Conservation (phyloP, 1,140 invertebrate species). For the Cherax quadricarinatus region DNA sequence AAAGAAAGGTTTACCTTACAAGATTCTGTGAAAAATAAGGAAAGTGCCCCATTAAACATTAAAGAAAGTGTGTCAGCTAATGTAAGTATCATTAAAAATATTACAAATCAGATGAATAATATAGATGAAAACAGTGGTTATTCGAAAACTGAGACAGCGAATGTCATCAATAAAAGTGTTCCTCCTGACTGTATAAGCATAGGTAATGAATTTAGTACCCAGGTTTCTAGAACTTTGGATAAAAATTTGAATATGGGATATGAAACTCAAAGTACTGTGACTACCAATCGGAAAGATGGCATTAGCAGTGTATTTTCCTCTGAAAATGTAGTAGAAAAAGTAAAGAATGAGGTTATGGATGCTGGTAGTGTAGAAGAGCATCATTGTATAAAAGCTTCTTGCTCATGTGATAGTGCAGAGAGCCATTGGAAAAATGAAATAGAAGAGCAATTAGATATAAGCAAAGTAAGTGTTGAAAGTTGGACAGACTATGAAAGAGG, state of each 20-base stretch:
- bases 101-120: neutral
- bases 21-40: neutral
- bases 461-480: neutral
- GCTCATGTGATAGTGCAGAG: neutral
- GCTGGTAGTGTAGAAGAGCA: neutral
- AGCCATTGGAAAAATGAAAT: neutral
- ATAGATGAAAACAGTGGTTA: neutral
- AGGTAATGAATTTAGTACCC: slow-evolving; percentile 3
- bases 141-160: neutral
- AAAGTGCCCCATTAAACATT: neutral
- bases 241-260: neutral
- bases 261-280: neutral
- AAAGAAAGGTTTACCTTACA: neutral
- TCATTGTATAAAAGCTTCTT: neutral
- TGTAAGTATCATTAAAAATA: neutral
- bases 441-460: neutral
- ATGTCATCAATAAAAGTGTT: neutral
- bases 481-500: neutral
- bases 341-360: neutral
- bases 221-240: slow-evolving; percentile 18
- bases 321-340: neutral
- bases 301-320: neutral
- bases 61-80: neutral
- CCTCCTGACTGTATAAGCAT: neutral
- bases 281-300: neutral